Conservation (phyloP, 2,888 invertebrate genomes). For the Drosophila multiciliata region DNA sequence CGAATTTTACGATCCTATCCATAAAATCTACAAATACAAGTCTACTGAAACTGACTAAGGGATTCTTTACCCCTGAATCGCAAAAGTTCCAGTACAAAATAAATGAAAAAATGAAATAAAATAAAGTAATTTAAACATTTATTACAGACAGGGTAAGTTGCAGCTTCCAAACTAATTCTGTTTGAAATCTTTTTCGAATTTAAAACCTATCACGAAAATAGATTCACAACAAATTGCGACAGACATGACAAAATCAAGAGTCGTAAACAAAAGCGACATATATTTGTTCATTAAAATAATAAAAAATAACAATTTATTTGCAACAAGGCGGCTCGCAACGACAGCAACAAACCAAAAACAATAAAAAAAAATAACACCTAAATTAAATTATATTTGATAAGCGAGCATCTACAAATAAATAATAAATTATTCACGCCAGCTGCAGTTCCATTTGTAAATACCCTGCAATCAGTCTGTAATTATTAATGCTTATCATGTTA, state of each 20-base stretch:
- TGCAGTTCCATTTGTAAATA: not conserved
- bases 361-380: constrained; percentile 6
- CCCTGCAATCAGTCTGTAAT: not conserved
- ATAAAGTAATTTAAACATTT: too few species aligned
- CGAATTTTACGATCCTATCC: constrained; percentile 70
- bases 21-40: constrained; percentile 43
- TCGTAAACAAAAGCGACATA: constrained; percentile 6
- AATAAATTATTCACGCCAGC: not conserved
- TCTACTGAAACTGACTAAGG: not conserved
- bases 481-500: not conserved
- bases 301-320: constrained; percentile 46
- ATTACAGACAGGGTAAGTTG: constrained; percentile 2
- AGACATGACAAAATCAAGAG: constrained; percentile 26
- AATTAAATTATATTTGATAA: constrained; percentile 36
- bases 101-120: not conserved
- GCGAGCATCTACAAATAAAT: constrained; percentile 11
- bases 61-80: constrained; percentile 4
- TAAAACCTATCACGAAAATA: constrained; percentile 56
- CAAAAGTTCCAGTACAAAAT: not conserved
- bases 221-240: constrained; percentile 46
- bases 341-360: constrained; percentile 1
- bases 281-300: constrained; percentile 27
- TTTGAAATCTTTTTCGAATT: constrained; percentile 50
- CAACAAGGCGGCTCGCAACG: constrained; percentile 38
- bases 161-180: not conserved